Percentiles rank a stretch among this genome's conserved stretches.
Conservation (phyloP, 2,888 invertebrate species). For the Malthinus flaveolus region DNA sequence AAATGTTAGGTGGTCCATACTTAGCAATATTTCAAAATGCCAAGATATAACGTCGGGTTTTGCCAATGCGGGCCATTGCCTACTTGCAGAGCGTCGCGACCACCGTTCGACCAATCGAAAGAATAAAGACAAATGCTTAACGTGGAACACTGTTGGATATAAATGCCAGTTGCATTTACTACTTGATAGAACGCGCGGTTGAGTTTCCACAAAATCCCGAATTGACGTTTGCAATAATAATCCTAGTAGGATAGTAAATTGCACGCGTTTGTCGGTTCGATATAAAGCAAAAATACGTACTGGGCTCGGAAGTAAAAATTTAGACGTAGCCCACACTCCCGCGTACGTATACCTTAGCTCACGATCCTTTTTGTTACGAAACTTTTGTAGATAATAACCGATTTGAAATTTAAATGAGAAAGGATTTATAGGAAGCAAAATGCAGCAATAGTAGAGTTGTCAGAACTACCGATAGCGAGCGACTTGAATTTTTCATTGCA, state of each 20-base stretch:
- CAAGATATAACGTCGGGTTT: constrained; percentile 50
- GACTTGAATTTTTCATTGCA: constrained; percentile 52
- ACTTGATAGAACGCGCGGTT: constrained; percentile 50
- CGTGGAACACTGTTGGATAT: constrained; percentile 51
- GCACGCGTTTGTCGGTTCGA: constrained; percentile 9
- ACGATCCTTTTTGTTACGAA: constrained; percentile 37
- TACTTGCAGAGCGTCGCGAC: constrained; percentile 37
- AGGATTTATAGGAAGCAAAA: constrained; percentile 49
- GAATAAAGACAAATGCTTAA: constrained; percentile 59
- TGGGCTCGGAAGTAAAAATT: constrained; percentile 28
- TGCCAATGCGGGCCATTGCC: constrained; percentile 38
- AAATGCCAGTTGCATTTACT: constrained; percentile 55
- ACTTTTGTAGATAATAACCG: constrained; percentile 47
- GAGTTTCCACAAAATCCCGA: constrained; percentile 23
- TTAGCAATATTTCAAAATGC: constrained; percentile 52
- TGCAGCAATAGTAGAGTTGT: constrained; percentile 46
- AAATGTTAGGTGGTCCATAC: constrained; percentile 49
- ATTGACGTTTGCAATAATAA: constrained; percentile 25
- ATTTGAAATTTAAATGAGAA: constrained; percentile 53
- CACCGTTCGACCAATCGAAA: constrained; percentile 55
- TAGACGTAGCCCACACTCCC: background rate
- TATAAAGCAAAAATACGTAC: constrained; percentile 16
- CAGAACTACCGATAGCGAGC: constrained; percentile 48
- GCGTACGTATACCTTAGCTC: no score
- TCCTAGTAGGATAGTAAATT: constrained; percentile 17